phyloP scores from a whole-genome alignment of 2,113 vertebrate species.

The Corapipo altera region DNA sequence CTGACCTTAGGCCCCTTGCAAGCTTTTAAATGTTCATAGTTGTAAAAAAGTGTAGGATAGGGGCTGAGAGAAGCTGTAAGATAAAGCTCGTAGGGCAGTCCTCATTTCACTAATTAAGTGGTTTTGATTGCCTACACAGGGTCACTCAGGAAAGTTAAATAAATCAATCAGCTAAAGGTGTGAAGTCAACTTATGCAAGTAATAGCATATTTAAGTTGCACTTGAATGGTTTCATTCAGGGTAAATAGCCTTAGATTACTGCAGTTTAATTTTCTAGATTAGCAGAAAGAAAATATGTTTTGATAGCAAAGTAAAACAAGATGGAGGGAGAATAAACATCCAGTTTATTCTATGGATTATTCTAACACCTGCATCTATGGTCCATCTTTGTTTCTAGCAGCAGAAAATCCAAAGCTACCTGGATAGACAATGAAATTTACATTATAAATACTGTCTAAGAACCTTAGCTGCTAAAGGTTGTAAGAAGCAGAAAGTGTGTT shows the following conservation, averaged over 20 bases:
- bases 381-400: not conserved
- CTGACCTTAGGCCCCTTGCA: not conserved
- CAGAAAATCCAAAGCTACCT: not conserved
- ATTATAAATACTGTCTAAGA: not conserved
- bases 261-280: constrained; percentile 42
- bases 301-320: constrained; percentile 49
- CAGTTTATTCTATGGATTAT: no score
- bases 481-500: not conserved
- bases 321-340: constrained; percentile 13
- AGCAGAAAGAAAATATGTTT: constrained; percentile 57
- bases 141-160: constrained; percentile 43
- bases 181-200: constrained; percentile 56
- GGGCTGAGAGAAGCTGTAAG: not conserved
- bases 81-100: not conserved
- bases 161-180: constrained; percentile 54
- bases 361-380: not conserved
- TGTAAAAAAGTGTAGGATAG: not conserved
- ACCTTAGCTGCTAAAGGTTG: not conserved
- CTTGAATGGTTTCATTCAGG: constrained; percentile 58
- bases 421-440: not conserved
- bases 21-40: not conserved
- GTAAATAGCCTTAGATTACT: constrained; percentile 20
- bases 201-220: not conserved
- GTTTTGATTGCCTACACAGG: not conserved
- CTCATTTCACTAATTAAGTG: constrained; percentile 18